phyloP scores from a whole-genome alignment of 2,113 vertebrate genomes.

The Callospermophilus lateralis region DNA sequence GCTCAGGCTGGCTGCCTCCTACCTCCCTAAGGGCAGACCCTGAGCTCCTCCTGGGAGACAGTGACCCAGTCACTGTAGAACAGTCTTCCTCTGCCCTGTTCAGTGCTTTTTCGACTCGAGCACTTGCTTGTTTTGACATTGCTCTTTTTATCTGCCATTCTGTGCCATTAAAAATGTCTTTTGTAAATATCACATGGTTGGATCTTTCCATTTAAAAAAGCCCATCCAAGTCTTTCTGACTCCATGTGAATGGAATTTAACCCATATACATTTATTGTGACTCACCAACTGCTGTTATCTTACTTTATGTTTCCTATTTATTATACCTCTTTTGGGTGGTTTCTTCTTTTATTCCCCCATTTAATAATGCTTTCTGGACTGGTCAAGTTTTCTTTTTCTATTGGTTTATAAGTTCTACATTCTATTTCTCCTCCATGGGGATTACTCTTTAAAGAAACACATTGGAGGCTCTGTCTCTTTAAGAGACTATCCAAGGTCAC shows the following conservation, averaged over 20 bases:
- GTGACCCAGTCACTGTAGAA: background rate
- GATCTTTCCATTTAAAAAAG: conserved; percentile 16
- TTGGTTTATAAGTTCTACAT: background rate
- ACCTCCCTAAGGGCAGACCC: background rate
- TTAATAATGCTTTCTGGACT: background rate
- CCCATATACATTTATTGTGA: conserved; percentile 37
- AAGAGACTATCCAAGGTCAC: background rate
- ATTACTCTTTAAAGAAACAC: conserved; percentile 1
- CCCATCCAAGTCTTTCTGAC: background rate
- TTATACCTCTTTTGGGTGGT: background rate
- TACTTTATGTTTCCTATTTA: background rate
- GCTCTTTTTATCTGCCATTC: conserved; percentile 33
- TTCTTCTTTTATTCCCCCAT: background rate
- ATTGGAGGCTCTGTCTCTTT: background rate
- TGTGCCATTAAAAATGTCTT: conserved; percentile 5
- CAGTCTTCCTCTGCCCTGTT: background rate
- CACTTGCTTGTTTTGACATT: background rate
- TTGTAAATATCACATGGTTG: background rate
- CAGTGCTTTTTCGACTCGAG: background rate
- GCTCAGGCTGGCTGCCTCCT: background rate
- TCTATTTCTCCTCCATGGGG: conserved; percentile 10
- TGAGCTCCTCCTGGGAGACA: background rate
- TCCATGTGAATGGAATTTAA: conserved; percentile 41
- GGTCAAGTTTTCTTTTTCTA: background rate
- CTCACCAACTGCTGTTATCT: conserved; percentile 1